Evolutionary conservation across 2,888 invertebrate genomes (phyloP).

Genomic region (Epistrophella euchroma): DNA sequence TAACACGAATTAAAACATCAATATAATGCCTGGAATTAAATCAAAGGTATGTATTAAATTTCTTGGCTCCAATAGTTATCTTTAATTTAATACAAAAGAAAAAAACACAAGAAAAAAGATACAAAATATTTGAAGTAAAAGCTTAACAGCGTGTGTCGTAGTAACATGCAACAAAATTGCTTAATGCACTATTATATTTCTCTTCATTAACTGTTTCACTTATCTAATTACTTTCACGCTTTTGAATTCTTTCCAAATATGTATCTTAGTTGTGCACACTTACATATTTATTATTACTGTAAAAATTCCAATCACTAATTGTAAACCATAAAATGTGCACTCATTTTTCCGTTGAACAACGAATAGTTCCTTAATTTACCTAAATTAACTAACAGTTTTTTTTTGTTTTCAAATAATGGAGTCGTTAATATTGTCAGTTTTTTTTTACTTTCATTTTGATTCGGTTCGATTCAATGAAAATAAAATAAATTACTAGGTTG

Average conservation of each 20-base stretch:
- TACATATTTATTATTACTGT: constrained; percentile 4
- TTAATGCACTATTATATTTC: constrained; percentile 49
- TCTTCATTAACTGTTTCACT: constrained; percentile 49
- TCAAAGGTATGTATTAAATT: background rate
- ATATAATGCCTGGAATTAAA: background rate
- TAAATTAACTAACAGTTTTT: constrained; percentile 17
- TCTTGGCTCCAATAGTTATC: background rate
- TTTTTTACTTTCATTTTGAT: constrained; percentile 12
- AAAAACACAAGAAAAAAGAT: background rate
- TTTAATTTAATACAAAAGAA: background rate
- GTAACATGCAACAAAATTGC: constrained; percentile 51
- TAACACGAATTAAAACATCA: background rate
- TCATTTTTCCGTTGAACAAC: constrained; percentile 22
- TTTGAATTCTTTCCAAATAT: constrained; percentile 44
- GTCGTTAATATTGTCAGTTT: constrained; percentile 35
- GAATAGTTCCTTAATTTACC: constrained; percentile 35
- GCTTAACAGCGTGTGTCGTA: constrained; percentile 53
- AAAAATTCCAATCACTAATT: constrained; percentile 34
- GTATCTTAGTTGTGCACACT: background rate
- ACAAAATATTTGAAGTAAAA: constrained; percentile 35
- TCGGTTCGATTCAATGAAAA: background rate
- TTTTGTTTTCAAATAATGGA: constrained; percentile 10
- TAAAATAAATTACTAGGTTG: background rate
- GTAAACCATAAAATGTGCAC: constrained; percentile 22
- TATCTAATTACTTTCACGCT: constrained; percentile 66